phyloP scores from a whole-genome alignment of 64 coral and sea anemone genomes.

The Pachyseris speciosa region DNA sequence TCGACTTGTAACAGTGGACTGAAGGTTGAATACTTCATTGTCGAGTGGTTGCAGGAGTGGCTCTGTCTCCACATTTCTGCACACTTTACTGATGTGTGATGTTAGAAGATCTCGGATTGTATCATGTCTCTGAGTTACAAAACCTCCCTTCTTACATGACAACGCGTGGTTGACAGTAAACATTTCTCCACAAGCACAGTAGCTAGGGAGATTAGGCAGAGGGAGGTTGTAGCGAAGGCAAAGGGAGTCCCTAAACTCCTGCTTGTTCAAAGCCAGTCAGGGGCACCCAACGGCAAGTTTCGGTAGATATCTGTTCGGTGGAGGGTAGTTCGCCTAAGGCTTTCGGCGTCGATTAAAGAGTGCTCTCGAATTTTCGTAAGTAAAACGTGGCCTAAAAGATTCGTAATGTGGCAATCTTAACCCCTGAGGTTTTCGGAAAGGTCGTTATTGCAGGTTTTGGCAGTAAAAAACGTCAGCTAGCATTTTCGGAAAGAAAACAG shows the following conservation, averaged over 20 bases:
- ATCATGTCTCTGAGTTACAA: slow-evolving; percentile 34
- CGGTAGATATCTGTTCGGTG: too few species aligned
- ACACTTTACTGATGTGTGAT: slow-evolving; percentile 27
- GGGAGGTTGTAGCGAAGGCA: slow-evolving; percentile 47
- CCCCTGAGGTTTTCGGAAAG: too few species aligned
- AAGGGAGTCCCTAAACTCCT: slow-evolving; percentile 47
- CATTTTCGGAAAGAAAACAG: too few species aligned
- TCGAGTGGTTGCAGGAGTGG: slow-evolving; percentile 55
- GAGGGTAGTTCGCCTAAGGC: too few species aligned
- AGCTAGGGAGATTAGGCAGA: slow-evolving; percentile 49
- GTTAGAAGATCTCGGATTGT: slow-evolving; percentile 8
- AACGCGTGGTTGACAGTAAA: slow-evolving; percentile 11
- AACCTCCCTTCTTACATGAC: slow-evolving; percentile 19
- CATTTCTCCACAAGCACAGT: slow-evolving; percentile 26
- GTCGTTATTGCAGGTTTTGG: too few species aligned
- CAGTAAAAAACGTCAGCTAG: too few species aligned
- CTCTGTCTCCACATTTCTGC: slow-evolving; percentile 58
- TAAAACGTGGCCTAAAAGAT: too few species aligned
- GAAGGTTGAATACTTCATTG: slow-evolving; percentile 42
- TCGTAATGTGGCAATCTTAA: too few species aligned
- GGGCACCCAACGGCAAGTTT: too few species aligned
- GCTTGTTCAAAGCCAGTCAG: slow-evolving; percentile 8
- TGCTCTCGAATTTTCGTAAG: too few species aligned
- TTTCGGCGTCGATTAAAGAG: too few species aligned
- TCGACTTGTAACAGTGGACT: slow-evolving; percentile 26